Evolutionary conservation across 2,797 vertebrate genomes (phyloP).

Genomic region (Anomalospiza imberbis): DNA sequence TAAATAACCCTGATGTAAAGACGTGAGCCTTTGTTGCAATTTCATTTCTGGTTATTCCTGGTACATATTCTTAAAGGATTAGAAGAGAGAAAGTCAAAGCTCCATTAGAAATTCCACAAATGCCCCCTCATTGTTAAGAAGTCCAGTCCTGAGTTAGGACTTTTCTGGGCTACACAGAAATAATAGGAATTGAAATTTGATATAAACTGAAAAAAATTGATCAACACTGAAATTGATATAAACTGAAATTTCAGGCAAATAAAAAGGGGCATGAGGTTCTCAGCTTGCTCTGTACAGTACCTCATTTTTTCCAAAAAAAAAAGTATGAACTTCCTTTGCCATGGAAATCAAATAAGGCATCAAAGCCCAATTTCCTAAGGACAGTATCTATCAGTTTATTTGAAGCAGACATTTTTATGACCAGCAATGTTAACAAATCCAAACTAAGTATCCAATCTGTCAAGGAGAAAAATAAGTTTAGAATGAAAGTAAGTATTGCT

Average conservation of each 20-base stretch:
- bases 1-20: neutral
- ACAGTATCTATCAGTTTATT: conserved; percentile 37
- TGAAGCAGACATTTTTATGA: conserved; percentile 53
- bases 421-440: conserved; percentile 38
- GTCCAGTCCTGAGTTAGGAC: neutral
- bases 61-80: neutral
- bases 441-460: conserved; percentile 45
- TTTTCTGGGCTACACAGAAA: neutral
- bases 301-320: neutral
- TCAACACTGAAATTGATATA: neutral
- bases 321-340: conserved; percentile 46
- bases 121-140: neutral
- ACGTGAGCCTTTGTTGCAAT: neutral
- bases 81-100: neutral
- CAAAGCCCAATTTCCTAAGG: conserved; percentile 52
- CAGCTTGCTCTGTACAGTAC: neutral
- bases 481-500: conserved; percentile 16
- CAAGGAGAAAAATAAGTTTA: conserved; percentile 49
- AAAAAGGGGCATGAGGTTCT: neutral
- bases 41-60: neutral
- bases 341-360: conserved; percentile 53
- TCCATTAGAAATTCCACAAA: neutral
- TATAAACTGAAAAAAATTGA: neutral
- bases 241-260: neutral
- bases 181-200: neutral